Conservation (phyloP, 2,797 vertebrate genomes). For the Onychomys leucogaster region DNA sequence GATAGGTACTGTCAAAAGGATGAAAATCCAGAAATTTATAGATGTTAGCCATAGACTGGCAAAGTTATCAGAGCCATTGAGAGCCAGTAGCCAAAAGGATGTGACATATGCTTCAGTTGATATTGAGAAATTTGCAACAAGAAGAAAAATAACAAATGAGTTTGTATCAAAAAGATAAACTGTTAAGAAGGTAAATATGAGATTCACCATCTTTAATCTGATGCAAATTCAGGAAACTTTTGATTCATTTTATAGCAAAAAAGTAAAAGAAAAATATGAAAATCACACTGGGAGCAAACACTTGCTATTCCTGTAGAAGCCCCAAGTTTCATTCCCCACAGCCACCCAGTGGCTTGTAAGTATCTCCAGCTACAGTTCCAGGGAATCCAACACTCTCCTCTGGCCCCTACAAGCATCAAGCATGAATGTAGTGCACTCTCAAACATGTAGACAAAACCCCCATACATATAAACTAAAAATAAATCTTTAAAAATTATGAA, state of each 20-base stretch:
- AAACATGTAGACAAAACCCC: too few species aligned
- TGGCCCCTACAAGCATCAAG: too few species aligned
- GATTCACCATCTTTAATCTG: neutral
- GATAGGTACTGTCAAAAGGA: neutral
- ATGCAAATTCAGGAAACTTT: neutral
- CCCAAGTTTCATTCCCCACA: too few species aligned
- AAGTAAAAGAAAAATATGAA: neutral
- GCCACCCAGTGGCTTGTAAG: too few species aligned
- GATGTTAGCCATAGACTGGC: neutral
- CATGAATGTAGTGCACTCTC: too few species aligned
- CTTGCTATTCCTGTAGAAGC: too few species aligned
- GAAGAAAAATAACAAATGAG: neutral
- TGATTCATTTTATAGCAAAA: neutral
- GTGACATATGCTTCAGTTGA: neutral
- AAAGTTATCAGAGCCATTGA: neutral
- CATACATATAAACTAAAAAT: too few species aligned
- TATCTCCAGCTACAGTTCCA: too few species aligned
- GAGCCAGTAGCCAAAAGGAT: neutral
- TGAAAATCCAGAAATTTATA: neutral
- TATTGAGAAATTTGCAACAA: neutral
- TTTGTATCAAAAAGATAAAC: neutral
- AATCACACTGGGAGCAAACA: neutral
- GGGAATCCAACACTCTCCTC: too few species aligned
- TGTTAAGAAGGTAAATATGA: neutral
- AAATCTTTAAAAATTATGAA: too few species aligned